These are phyloP conservation scores for Eurytoma californica DNA, from an alignment of 2,888 invertebrate genomes.

Conservation along the genomic window DNA sequence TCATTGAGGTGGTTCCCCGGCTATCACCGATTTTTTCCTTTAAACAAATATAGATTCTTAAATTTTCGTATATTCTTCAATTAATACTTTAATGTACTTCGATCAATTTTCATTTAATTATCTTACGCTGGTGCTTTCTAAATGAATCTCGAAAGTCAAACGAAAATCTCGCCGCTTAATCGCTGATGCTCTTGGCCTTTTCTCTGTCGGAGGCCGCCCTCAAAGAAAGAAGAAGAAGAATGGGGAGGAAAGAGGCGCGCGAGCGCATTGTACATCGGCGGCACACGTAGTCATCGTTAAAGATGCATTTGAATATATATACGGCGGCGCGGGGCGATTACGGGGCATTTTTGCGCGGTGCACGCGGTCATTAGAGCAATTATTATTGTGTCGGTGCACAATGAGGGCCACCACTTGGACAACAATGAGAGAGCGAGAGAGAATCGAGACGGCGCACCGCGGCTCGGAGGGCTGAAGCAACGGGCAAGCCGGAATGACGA, in stretches of 20 bases:
- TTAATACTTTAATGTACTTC: too few relatives aligned
- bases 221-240: slow-evolving; percentile 21
- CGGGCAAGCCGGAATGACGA: slow-evolving; percentile 40
- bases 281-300: slow-evolving; percentile 15
- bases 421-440: slow-evolving; percentile 61
- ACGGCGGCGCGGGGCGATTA: slow-evolving; percentile 61
- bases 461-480: slow-evolving; percentile 30
- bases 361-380: slow-evolving; percentile 73
- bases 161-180: slow-evolving; percentile 13
- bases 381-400: slow-evolving; percentile 69
- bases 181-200: slow-evolving; percentile 1
- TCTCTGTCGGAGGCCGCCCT: neutral
- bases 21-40: too few relatives aligned
- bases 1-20: neutral
- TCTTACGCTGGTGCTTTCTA: too few relatives aligned
- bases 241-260: neutral
- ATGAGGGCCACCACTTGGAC: slow-evolving; percentile 64
- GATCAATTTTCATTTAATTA: too few relatives aligned
- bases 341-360: slow-evolving; percentile 66
- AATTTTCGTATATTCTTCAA: too few relatives aligned
- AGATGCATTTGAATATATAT: slow-evolving; percentile 43
- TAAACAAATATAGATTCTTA: too few relatives aligned
- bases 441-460: slow-evolving; percentile 53
- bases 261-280: slow-evolving; percentile 11
- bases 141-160: neutral